A percentile compares a stretch with the other conserved stretches of the same genome.
phyloP scores from a whole-genome alignment of 2,797 vertebrate genomes.

The Epinephelus coioides region DNA sequence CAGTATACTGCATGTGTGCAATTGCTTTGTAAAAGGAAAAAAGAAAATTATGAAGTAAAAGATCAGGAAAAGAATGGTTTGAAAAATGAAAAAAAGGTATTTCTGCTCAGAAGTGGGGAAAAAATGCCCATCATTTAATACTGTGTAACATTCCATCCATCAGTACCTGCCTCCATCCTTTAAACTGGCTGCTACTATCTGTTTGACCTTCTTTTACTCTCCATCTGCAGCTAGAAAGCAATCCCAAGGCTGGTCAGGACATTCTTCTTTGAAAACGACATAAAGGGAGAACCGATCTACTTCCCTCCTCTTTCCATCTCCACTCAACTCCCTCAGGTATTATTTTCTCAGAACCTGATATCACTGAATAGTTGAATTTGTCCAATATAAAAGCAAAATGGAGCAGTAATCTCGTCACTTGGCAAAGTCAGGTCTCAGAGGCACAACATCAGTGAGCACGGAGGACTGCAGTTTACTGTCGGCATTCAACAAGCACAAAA shows the following conservation, averaged over 20 bases:
- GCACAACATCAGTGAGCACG: neutral
- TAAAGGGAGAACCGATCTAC: slow-evolving; percentile 10
- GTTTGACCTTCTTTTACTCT: slow-evolving; percentile 30
- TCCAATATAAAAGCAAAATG: slow-evolving; percentile 26
- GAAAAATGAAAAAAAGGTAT: neutral
- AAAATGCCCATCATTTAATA: neutral
- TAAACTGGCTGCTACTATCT: neutral
- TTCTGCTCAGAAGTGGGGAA: slow-evolving; percentile 5
- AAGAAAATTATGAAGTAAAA: neutral
- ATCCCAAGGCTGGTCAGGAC: neutral
- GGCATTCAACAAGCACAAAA: neutral
- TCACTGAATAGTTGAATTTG: slow-evolving; percentile 10
- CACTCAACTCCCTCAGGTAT: neutral
- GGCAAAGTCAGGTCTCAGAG: neutral
- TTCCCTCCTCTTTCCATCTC: slow-evolving; percentile 7
- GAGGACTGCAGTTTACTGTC: neutral
- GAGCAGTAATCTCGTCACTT: neutral
- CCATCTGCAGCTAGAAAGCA: slow-evolving; percentile 6
- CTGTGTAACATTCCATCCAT: neutral
- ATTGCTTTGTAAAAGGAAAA: neutral
- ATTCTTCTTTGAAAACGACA: slow-evolving; percentile 25
- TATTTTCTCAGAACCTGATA: slow-evolving; percentile 2
- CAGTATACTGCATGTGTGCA: neutral
- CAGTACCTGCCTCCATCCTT: neutral
- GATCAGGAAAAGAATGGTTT: neutral